Base-by-base conservation (phyloP, 2,888 invertebrate species). In the Pteria penguin region DNA sequence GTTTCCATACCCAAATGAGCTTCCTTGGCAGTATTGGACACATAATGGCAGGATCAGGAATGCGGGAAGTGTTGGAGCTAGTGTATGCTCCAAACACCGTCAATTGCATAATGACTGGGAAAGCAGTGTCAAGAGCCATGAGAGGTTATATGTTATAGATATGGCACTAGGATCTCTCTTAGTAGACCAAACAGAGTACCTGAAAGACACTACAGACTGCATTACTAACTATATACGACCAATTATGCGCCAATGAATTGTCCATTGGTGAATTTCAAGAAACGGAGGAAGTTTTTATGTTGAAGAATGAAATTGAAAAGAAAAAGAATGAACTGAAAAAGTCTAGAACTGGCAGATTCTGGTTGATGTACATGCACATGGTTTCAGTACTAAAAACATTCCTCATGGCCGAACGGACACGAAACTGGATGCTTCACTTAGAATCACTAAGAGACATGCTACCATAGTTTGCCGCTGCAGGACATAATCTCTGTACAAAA, bases 1-100 rank as follows among this genome's bases (percentile, higher is more conserved):
- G 31, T 18, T 72, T 81, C 57, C 78, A 81, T 61, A 68, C 74
- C 2, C 63, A 76, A 31, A 76, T 81, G 80, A 76, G 81, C 63
- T 85, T 83, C 57, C 61, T 85, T 26, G 84, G 86, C 22, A 72
- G 70, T 36, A 86, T 83, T 26, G 72, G 78, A 4, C 62, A 76
- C 33, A 2, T 77, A 33, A 77, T 81, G 72, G 26, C 11, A 5
- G 75, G 55, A 3, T 69, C 76, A 5, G 72, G 81, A 4, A 45
- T 79, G 11, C n/a, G 75, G 18, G 65, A 81, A 62, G 14, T 67
- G 4, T 31, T 80, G 24, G 66, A 77, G 36, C 62, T 68, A 11
- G 27, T 80, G 3, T 80, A 72, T 67, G 75, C 57, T 75, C 26
- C 36, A 54, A 52, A 80, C 63, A 69, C 75, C 29, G 83, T 85